Percentiles rank a stretch among this genome's conserved stretches.
Evolutionary conservation across 2,113 vertebrate genomes (phyloP).

Genomic region (Strix uralensis): DNA sequence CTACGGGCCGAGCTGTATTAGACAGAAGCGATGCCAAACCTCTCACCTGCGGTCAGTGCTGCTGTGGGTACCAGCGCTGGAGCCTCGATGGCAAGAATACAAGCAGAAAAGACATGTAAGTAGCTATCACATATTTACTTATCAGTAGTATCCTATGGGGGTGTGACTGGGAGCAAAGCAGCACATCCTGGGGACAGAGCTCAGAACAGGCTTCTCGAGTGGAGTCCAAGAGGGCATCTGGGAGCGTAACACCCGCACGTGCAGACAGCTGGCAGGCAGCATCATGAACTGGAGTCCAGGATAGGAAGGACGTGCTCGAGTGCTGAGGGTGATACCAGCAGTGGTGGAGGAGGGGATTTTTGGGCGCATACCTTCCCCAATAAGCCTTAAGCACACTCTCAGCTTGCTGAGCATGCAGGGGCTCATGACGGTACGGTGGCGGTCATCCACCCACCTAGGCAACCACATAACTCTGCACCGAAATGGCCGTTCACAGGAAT

Average conservation of each 20-base stretch:
- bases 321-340: not conserved
- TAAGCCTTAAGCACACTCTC: not conserved
- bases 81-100: constrained; percentile 54
- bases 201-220: not conserved
- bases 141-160: not conserved
- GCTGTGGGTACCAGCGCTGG: constrained; percentile 13
- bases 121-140: not conserved
- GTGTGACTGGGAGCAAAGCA: not conserved
- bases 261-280: not conserved
- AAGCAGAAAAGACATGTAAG: constrained; percentile 56
- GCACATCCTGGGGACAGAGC: not conserved
- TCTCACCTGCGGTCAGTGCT: constrained; percentile 54
- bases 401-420: not conserved
- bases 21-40: not conserved
- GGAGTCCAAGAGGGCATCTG: not conserved
- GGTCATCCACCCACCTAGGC: not conserved
- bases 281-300: not conserved
- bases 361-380: not conserved
- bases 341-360: not conserved
- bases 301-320: not conserved
- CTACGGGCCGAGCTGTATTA: not conserved
- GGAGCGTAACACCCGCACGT: rapidly evolving
- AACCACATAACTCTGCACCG: not conserved
- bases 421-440: rapidly evolving
- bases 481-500: not conserved